A percentile compares a stretch with the other conserved stretches of the same genome.
Conservation (phyloP, 2,797 vertebrate species). For the Mus spretus region DNA sequence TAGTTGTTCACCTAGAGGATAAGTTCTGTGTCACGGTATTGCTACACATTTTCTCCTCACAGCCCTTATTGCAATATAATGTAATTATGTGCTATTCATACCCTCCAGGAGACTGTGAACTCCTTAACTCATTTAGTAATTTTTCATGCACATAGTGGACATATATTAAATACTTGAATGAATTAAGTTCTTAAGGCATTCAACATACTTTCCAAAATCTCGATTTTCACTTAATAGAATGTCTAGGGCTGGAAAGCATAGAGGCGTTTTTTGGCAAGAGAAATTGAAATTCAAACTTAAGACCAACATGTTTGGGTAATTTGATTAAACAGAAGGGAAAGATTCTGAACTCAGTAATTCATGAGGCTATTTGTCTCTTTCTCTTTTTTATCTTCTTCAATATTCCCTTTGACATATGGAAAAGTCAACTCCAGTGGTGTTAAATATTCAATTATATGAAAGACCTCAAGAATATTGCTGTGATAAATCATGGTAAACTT, state of each 20-base stretch:
- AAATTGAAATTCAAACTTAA: constrained; percentile 9
- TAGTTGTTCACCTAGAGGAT: not conserved
- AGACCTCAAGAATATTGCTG: not conserved
- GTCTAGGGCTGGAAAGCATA: not conserved
- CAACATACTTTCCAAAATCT: not conserved
- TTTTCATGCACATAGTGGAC: not conserved
- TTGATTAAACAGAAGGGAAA: not conserved
- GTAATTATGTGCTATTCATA: constrained; percentile 20
- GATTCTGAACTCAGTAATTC: not conserved
- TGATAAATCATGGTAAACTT: not conserved
- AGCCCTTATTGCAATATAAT: not conserved
- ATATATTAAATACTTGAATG: not conserved
- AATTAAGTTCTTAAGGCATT: not conserved
- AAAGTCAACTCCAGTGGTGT: not conserved
- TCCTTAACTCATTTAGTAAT: not conserved
- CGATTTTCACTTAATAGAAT: not conserved
- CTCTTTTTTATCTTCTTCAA: not conserved
- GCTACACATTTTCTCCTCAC: not conserved
- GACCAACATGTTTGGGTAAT: not conserved
- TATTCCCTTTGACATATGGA: not conserved
- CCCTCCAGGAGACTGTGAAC: not conserved
- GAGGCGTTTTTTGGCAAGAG: not conserved
- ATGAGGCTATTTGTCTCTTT: not conserved
- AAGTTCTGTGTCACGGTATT: not conserved
- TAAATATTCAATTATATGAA: not conserved